A percentile compares a stretch with the other conserved stretches of the same genome.
Evolutionary conservation across 2,797 vertebrate species (phyloP).

Genomic region (Poecilia velifera): DNA sequence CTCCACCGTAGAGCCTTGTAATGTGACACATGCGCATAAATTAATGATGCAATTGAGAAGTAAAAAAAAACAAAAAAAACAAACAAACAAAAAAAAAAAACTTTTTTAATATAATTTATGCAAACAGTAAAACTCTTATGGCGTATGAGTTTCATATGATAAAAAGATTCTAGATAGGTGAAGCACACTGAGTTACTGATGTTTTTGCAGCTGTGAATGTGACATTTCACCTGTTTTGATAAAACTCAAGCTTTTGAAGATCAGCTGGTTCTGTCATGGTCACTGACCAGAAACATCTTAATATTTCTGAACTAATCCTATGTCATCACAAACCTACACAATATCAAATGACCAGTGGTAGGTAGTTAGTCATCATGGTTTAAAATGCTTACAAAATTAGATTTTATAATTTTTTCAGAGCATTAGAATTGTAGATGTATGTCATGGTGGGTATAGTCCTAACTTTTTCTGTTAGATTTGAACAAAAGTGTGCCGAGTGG

Average conservation of each 20-base stretch:
- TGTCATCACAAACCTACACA: background rate
- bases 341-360: background rate
- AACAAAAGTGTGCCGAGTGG: slow-evolving; percentile 14
- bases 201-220: background rate
- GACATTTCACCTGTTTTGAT: background rate
- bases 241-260: background rate
- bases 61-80: too few relatives aligned
- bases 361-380: background rate
- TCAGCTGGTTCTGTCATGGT: background rate
- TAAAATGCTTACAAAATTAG: background rate
- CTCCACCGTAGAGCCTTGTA: background rate
- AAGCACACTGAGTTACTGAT: background rate
- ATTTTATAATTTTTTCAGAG: background rate
- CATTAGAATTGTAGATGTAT: background rate
- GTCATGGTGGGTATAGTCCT: background rate
- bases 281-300: background rate
- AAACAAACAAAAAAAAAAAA: too few relatives aligned
- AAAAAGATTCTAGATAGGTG: background rate
- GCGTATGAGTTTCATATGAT: background rate
- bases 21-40: background rate
- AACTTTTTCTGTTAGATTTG: slow-evolving; percentile 40
- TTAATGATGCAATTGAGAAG: background rate
- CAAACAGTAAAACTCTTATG: background rate
- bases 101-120: background rate
- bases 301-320: background rate